A percentile compares a stretch with the other conserved stretches of the same genome.
phyloP scores from a whole-genome alignment of 2,888 invertebrate genomes.

The Carcina quercana region DNA sequence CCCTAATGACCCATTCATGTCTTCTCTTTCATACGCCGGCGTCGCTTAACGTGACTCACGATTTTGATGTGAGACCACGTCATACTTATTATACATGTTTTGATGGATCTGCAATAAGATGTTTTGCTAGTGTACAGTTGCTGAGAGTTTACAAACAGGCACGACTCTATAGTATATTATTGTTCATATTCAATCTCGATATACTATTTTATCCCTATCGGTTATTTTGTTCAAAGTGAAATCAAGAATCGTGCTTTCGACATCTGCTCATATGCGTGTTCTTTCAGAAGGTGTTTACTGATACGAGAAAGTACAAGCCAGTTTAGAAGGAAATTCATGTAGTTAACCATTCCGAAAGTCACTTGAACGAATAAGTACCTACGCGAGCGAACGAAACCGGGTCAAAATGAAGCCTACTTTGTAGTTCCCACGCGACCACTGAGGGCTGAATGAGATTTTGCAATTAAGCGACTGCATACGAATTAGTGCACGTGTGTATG shows the following conservation, averaged over 20 bases:
- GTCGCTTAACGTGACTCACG: conserved; percentile 39
- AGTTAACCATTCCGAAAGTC: conserved; percentile 36
- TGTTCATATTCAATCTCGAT: background rate
- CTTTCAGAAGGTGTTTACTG: too few species aligned
- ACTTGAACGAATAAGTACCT: too few species aligned
- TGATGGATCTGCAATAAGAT: too few species aligned
- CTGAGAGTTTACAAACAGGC: too few species aligned
- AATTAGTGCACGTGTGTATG: background rate
- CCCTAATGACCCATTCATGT: conserved; percentile 57
- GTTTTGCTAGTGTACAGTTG: too few species aligned
- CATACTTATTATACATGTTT: conserved; percentile 22
- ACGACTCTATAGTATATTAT: background rate
- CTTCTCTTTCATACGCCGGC: conserved; percentile 34
- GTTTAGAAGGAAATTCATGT: conserved; percentile 47
- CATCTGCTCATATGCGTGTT: too few species aligned
- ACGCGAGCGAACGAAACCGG: conserved; percentile 47
- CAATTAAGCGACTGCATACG: conserved; percentile 1
- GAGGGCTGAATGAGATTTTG: conserved; percentile 5
- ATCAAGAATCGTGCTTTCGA: too few species aligned
- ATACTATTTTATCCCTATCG: background rate
- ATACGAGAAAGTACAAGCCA: too few species aligned
- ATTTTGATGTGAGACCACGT: conserved; percentile 22
- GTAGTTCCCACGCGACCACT: conserved; percentile 20
- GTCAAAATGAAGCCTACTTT: conserved; percentile 36
- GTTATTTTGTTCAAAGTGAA: background rate